Percentiles rank a stretch among this genome's conserved stretches.
These are phyloP conservation scores for Trilocha varians DNA, from an alignment of 2,888 invertebrate species.

Conservation along the genomic window DNA sequence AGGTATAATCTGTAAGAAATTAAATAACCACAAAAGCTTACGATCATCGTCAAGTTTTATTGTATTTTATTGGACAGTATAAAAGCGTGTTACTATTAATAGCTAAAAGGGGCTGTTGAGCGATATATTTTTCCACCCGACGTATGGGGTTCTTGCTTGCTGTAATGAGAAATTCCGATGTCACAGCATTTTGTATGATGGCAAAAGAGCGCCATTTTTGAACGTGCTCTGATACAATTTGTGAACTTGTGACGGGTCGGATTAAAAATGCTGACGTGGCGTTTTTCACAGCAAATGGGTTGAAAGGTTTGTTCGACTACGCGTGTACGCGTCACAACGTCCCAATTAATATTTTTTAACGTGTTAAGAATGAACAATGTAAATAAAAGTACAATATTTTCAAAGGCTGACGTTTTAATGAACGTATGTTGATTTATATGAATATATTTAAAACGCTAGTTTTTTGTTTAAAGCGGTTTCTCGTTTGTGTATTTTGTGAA, in stretches of 20 bases:
- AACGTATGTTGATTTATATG: too few species aligned
- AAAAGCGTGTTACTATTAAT: conserved; percentile 48
- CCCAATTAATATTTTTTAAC: not conserved
- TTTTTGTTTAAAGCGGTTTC: too few species aligned
- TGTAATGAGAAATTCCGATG: conserved; percentile 70
- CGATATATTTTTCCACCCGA: conserved; percentile 66
- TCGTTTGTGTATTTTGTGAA: too few species aligned
- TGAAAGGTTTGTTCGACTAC: conserved; percentile 2
- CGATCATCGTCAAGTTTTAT: conserved; percentile 7
- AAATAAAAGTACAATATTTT: not conserved
- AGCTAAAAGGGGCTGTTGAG: conserved; percentile 45
- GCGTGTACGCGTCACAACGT: not conserved
- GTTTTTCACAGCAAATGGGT: conserved; percentile 3
- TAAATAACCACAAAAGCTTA: too few species aligned
- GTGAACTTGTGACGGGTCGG: conserved; percentile 15
- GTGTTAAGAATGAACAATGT: not conserved
- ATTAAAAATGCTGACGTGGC: conserved; percentile 9
- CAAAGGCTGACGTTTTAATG: not conserved
- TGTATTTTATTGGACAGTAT: conserved; percentile 28
- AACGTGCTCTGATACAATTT: conserved; percentile 32
- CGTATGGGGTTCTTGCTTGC: conserved; percentile 60
- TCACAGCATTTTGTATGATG: conserved; percentile 59
- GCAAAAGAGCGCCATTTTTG: conserved; percentile 35
- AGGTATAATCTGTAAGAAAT: too few species aligned
- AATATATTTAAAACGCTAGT: too few species aligned